Evolutionary conservation across 30 jellyfish, hydroid and myxozoan species (phyloP).

Genomic region (Sanderia malayensis): DNA sequence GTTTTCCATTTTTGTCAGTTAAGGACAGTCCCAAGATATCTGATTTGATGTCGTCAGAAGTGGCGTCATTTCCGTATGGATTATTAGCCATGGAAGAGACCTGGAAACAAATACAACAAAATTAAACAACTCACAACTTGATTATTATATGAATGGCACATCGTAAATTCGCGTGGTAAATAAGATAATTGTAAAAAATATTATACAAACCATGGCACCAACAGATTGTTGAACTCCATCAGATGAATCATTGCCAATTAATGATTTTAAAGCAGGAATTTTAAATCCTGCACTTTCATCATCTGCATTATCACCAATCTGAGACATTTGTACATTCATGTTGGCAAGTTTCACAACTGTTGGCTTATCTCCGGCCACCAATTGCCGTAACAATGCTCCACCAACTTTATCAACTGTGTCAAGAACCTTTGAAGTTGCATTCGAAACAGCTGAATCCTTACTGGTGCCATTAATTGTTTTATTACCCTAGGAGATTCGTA

Average conservation of each 20-base stretch:
- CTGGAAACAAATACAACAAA: too few relatives aligned
- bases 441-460: slow-evolving; percentile 42
- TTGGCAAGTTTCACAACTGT: slow-evolving; percentile 55
- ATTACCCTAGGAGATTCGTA: slow-evolving; percentile 28
- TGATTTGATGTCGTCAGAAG: slow-evolving; percentile 75
- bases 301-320: slow-evolving; percentile 86
- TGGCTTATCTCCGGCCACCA: slow-evolving; percentile 92
- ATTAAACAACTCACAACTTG: too few relatives aligned
- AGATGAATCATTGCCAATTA: slow-evolving; percentile 53
- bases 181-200: too few relatives aligned
- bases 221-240: slow-evolving; percentile 70
- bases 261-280: slow-evolving; percentile 59
- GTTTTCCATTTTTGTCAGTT: slow-evolving; percentile 71
- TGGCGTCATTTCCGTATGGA: slow-evolving; percentile 71
- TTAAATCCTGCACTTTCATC: slow-evolving; percentile 84
- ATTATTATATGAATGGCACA: too few relatives aligned
- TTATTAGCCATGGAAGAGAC: slow-evolving; percentile 69
- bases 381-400: slow-evolving; percentile 84
- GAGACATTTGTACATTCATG: slow-evolving; percentile 80
- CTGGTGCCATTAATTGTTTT: slow-evolving; percentile 38
- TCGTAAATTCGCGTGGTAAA: too few relatives aligned
- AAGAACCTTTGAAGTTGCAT: slow-evolving; percentile 55
- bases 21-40: slow-evolving; percentile 83
- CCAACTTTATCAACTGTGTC: slow-evolving; percentile 88
- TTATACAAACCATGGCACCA: slow-evolving; percentile 86